Conservation (phyloP, 1,140 invertebrate species). For the Arctopsyche grandis region DNA sequence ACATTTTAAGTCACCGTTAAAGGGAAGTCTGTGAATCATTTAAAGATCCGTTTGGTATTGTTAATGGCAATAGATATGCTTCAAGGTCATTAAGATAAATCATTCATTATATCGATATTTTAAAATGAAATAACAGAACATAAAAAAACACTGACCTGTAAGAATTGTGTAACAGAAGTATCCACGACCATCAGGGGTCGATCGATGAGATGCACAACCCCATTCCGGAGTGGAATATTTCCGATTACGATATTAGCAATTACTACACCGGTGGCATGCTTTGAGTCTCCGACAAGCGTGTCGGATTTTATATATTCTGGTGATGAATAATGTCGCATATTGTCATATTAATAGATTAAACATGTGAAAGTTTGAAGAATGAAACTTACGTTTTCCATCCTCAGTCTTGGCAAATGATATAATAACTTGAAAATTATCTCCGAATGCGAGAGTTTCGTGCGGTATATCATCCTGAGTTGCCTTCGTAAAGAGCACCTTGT, state of each 20-base stretch:
- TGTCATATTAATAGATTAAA: not conserved
- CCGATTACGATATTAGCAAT: constrained; percentile 86
- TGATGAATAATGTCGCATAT: constrained; percentile 44
- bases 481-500: constrained; percentile 86
- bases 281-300: constrained; percentile 79
- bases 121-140: too few species aligned
- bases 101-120: too few species aligned
- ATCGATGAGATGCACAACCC: constrained; percentile 91
- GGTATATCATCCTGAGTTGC: constrained; percentile 76
- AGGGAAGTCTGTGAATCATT: too few species aligned
- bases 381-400: constrained; percentile 61
- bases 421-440: constrained; percentile 84
- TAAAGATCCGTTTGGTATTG: too few species aligned
- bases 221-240: constrained; percentile 94
- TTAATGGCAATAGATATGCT: too few species aligned
- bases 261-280: constrained; percentile 83
- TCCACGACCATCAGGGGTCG: constrained; percentile 91
- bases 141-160: constrained; percentile 76
- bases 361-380: not conserved
- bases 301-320: constrained; percentile 89
- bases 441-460: constrained; percentile 82
- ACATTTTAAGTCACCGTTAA: too few species aligned
- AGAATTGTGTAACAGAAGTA: constrained; percentile 82
- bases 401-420: constrained; percentile 75
- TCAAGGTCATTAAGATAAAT: too few species aligned